A percentile compares a stretch with the other conserved stretches of the same genome.
phyloP scores from a whole-genome alignment of 92 coral and sea anemone species.

The Bergia sp. region DNA sequence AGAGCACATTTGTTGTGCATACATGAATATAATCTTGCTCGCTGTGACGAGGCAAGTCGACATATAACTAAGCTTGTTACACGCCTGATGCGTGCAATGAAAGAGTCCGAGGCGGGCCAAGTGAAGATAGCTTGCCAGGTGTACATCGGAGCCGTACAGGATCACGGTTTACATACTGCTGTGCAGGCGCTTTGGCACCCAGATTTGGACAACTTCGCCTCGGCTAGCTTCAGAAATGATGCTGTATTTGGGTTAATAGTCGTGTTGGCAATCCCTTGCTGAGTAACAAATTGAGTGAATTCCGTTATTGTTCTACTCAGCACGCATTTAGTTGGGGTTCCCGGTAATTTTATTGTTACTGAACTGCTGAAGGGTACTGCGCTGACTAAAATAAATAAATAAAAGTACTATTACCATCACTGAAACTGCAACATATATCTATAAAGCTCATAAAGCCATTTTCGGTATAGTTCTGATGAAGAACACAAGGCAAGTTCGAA shows the following conservation, averaged over 20 bases:
- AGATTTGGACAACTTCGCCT: conserved; percentile 33
- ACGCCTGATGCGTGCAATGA: conserved; percentile 31
- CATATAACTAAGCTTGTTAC: conserved; percentile 28
- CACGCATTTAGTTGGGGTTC: not conserved
- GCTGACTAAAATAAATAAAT: no score
- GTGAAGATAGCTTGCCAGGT: conserved; percentile 36
- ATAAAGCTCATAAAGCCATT: no score
- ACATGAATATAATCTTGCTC: not conserved
- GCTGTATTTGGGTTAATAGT: conserved; percentile 26
- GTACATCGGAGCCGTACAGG: conserved; percentile 31
- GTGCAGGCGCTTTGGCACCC: conserved; percentile 37
- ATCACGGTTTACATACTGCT: conserved; percentile 4
- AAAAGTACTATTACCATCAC: no score
- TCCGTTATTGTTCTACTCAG: not conserved
- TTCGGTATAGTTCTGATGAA: no score
- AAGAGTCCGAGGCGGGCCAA: conserved; percentile 8
- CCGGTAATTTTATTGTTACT: no score
- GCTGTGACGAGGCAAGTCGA: conserved; percentile 39
- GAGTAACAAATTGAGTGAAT: not conserved
- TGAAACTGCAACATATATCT: no score
- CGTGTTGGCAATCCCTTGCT: conserved; percentile 28
- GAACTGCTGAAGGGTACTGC: no score
- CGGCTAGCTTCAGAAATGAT: conserved; percentile 45
- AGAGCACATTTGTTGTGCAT: conserved; percentile 28
- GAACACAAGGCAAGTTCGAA: no score